These are phyloP conservation scores for Pygmarrhopalites habei DNA, from an alignment of 1,140 invertebrate genomes.

Conservation along the genomic window DNA sequence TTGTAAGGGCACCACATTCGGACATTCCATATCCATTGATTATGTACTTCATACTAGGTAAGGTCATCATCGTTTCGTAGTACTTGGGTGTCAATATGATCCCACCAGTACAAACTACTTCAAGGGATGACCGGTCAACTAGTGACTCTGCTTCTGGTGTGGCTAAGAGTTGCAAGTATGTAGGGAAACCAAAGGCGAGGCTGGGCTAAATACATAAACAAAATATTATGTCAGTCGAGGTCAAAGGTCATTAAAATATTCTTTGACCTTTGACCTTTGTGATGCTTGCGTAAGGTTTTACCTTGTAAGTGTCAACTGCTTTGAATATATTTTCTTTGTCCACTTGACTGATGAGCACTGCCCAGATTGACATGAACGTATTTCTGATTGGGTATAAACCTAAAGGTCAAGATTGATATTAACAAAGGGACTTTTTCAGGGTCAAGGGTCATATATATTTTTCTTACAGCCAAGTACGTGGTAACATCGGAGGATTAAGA, in stretches of 20 bases:
- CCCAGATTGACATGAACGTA: conserved; percentile 18
- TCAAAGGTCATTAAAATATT: too few relatives aligned
- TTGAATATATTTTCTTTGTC: conserved; percentile 32
- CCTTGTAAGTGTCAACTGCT: conserved; percentile 32
- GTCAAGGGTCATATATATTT: too few relatives aligned
- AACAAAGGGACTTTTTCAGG: too few relatives aligned
- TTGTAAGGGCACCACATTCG: conserved; percentile 31
- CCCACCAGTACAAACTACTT: conserved; percentile 30
- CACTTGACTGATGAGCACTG: conserved; percentile 31
- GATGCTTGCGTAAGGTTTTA: too few relatives aligned
- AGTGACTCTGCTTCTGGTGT: conserved; percentile 27
- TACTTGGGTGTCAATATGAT: conserved; percentile 28
- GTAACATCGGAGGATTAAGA: conserved; percentile 18
- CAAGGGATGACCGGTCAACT: conserved; percentile 23
- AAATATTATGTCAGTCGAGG: too few relatives aligned
- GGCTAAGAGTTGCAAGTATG: conserved; percentile 22
- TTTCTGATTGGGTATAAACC: conserved; percentile 33
- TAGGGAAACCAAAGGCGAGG: conserved; percentile 32
- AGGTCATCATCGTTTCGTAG: conserved; percentile 22
- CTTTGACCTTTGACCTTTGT: too few relatives aligned
- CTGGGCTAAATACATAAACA: conserved; percentile 14
- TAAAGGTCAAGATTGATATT: too few relatives aligned
- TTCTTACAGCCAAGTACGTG: conserved; percentile 36
- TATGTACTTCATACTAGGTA: conserved; percentile 21
- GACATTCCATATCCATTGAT: conserved; percentile 36